Evolutionary conservation across 2,888 invertebrate genomes (phyloP), one percentile per base, ranked within the genome.

Genomic region (Polymixis flavicincta): DNA sequence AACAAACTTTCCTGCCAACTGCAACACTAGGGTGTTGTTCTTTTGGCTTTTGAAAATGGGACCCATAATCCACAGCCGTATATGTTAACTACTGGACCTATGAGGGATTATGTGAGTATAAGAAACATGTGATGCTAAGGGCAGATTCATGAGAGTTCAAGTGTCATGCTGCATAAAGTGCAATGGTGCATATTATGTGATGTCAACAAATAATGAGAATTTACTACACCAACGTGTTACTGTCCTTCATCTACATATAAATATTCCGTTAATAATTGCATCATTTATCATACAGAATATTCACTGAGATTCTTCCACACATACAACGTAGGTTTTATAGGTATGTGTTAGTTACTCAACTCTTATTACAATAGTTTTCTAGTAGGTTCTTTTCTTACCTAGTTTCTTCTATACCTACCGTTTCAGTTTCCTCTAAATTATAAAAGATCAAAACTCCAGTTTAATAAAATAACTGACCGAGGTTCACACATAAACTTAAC

Each of bases 81-180:
- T 57, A 66, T 14, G 37, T 8, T 14, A 22, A 19, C 11, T 11
- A 22, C 22, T 25, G 22, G 28, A 32, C 6, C 7, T 22, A n/a
- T 2, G 1, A 32, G n/a, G 19, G 14, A 73, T 22, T n/a, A 25
- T 28, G 17, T 1, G 28, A 50, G 25, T 50, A 17, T 37, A 37
- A 8, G 13, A 42, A 50, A 48, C 28, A 22, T 64, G 37, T 37
- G 19, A 28, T 17, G 65, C 57, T 74, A 77, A 65, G n/a, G 6
- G 17, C 9, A 48, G 7, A 17, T 59, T 45, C 19, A 54, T 9
- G 8, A 52, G 19, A 76, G 76, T 28, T 76, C 71, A 60, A 54
- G 32, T 59, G 25, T 14, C 22, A 54, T 55, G 2, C 48, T 48
- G 71, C 37, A 22, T 25, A 4, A 37, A 69, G 25, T 50, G 32